These are phyloP conservation scores for Malacosoma neustria DNA, from an alignment of 2,888 invertebrate genomes.

Conservation along the genomic window DNA sequence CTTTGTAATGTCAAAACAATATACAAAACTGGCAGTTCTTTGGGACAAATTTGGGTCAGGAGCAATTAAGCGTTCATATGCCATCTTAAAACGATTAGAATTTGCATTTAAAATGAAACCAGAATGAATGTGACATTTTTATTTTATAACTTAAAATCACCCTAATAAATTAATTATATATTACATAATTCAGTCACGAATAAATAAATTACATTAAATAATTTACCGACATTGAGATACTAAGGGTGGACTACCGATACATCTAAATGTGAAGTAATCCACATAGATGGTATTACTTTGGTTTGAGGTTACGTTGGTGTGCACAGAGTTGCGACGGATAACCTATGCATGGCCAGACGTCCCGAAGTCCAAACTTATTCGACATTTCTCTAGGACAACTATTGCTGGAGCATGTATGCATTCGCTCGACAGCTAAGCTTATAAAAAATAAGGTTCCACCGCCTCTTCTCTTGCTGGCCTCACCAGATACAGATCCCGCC, in stretches of 20 bases:
- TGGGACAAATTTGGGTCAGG: no score
- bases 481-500: constrained; percentile 78
- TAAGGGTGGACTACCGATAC: constrained; percentile 45
- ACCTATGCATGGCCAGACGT: no score
- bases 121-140: constrained; percentile 44
- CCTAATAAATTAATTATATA: constrained; percentile 58
- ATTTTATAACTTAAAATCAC: constrained; percentile 53
- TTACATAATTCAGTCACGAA: constrained; percentile 62
- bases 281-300: constrained; percentile 55
- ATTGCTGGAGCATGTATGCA: no score
- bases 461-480: constrained; percentile 71
- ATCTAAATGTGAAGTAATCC: constrained; percentile 46
- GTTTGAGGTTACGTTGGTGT: constrained; percentile 58
- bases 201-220: constrained; percentile 72
- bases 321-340: constrained; percentile 20
- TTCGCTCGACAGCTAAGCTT: no score
- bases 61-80: no score
- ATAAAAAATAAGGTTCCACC: constrained; percentile 68
- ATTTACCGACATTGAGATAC: constrained; percentile 68
- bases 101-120: constrained; percentile 43
- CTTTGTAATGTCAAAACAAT: no score
- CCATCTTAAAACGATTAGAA: no score
- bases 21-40: no score
- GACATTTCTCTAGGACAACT: no score
- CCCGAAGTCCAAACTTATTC: no score